Evolutionary conservation across 1,140 invertebrate genomes (phyloP).

Genomic region (fruit fly (Drosophila melanogaster)): Release_6_plus_ISO1_MT NT_037436.4:17448501-17449000

Average conservation of each 20-base stretch:
- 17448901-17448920: constrained; percentile 58
- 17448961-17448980: constrained; percentile 65
- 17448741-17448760: constrained; percentile 46
- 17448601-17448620: constrained; percentile 57
- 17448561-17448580: constrained; percentile 42
- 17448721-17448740: constrained; percentile 54
- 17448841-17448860: constrained; percentile 38
- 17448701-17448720: constrained; percentile 19
- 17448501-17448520: constrained; percentile 72
- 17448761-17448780: constrained; percentile 80
- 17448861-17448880: constrained; percentile 73
- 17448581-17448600: constrained; percentile 24
- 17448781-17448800: constrained; percentile 82
- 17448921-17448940: constrained; percentile 18
- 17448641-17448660: constrained; percentile 84
- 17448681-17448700: background rate
- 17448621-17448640: constrained; percentile 85
- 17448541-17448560: constrained; percentile 62
- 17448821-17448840: constrained; percentile 28
- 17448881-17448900: constrained; percentile 61
- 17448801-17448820: constrained; percentile 61
- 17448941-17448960: constrained; percentile 23
- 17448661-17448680: constrained; percentile 49
- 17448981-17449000: constrained; percentile 38
- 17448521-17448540: constrained; percentile 64